Evolutionary conservation across 1,140 invertebrate genomes (phyloP).

Genomic region (Drosophila serrata): DNA sequence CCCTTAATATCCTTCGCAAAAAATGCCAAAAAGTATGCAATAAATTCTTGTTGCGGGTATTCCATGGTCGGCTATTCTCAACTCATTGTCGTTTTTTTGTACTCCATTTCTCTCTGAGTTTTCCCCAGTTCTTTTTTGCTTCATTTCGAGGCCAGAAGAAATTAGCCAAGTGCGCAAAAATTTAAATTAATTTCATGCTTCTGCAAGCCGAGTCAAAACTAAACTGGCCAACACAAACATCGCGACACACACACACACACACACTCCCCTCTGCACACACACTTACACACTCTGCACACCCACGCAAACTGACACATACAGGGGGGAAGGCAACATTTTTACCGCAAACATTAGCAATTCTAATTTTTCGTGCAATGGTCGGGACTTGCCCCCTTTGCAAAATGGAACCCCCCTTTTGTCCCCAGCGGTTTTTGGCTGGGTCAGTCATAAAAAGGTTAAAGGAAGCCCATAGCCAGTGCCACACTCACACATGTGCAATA

Average conservation of each 20-base stretch:
- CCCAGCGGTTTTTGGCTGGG: conserved; percentile 55
- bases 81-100: background rate
- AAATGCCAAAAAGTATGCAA: background rate
- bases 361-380: conserved; percentile 67
- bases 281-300: conserved; percentile 4
- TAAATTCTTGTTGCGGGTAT: background rate
- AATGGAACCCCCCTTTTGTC: conserved; percentile 24
- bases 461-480: conserved; percentile 38
- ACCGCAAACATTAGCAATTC: conserved; percentile 76
- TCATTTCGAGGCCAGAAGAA: conserved; percentile 49
- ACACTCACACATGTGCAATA: conserved; percentile 38
- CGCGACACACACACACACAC: conserved; percentile 43
- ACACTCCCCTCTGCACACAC: conserved; percentile 1
- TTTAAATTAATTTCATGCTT: conserved; percentile 77
- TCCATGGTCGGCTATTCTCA: background rate
- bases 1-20: background rate
- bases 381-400: conserved; percentile 12
- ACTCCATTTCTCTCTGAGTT: conserved; percentile 3
- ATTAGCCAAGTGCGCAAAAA: conserved; percentile 77
- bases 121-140: conserved; percentile 37
- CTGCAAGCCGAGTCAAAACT: conserved; percentile 69
- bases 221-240: conserved; percentile 61
- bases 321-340: conserved; percentile 59
- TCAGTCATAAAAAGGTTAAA: conserved; percentile 74
- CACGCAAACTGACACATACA: conserved; percentile 26